Evolutionary conservation across 37 sponge, comb jelly and placozoan genomes (phyloP).

Genomic region (Cliona cf. orientalis): DNA sequence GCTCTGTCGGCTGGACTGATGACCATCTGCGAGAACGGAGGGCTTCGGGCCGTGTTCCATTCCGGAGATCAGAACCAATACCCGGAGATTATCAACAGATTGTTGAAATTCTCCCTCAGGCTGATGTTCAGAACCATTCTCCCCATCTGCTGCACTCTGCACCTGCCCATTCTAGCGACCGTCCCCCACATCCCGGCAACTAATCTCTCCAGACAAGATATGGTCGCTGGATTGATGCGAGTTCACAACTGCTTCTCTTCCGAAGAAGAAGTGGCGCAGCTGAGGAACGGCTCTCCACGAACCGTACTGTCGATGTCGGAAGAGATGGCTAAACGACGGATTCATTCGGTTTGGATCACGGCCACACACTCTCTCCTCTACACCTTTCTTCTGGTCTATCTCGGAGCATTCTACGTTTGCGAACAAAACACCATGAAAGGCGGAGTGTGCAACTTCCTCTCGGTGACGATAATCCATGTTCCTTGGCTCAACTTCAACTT

Average conservation of each 20-base stretch:
- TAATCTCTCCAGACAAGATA: background rate
- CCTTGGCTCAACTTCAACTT: background rate
- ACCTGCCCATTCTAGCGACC: background rate
- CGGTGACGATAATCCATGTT: background rate
- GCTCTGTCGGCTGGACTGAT: background rate
- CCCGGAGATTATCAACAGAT: background rate
- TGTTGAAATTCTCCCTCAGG: background rate
- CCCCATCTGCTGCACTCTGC: slow-evolving; percentile 7
- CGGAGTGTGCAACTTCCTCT: slow-evolving; percentile 21
- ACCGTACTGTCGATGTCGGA: background rate
- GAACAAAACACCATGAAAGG: slow-evolving; percentile 3
- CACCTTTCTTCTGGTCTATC: slow-evolving; percentile 1
- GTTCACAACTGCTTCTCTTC: slow-evolving; percentile 9
- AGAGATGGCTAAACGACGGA: slow-evolving; percentile 7
- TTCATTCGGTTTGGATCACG: background rate
- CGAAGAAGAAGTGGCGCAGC: background rate
- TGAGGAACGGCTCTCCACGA: background rate
- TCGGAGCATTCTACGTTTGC: background rate
- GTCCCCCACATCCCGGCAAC: background rate
- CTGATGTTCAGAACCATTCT: background rate
- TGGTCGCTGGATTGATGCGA: background rate
- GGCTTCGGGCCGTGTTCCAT: slow-evolving; percentile 1
- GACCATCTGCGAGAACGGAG: slow-evolving; percentile 31
- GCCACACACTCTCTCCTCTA: background rate
- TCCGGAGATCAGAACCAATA: background rate